Conservation (phyloP, 2,888 invertebrate species). For the Chouioia cunea region DNA sequence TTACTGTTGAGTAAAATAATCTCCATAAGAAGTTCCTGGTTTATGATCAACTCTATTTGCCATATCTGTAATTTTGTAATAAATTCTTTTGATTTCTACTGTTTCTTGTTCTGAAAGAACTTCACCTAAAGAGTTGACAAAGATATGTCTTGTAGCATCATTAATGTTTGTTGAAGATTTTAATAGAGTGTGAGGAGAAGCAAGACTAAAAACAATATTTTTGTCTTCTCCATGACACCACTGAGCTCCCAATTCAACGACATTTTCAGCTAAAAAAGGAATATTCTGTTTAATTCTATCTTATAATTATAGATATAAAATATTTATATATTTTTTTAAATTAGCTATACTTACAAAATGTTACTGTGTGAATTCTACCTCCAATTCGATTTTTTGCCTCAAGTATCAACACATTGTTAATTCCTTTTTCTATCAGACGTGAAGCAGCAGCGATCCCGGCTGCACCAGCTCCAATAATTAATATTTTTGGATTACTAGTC, state of each 20-base stretch:
- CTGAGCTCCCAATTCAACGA: slow-evolving; percentile 82
- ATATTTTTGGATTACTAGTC: slow-evolving; percentile 59
- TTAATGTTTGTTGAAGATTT: slow-evolving; percentile 54
- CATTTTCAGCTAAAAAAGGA: slow-evolving; percentile 66
- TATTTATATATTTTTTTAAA: not conserved
- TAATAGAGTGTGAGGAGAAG: slow-evolving; percentile 66
- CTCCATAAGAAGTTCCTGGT: slow-evolving; percentile 60
- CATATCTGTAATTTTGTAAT: slow-evolving; percentile 63
- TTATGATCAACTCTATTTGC: slow-evolving; percentile 60
- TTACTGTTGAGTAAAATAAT: slow-evolving; percentile 64
- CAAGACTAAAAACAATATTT: slow-evolving; percentile 74
- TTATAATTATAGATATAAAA: too few species aligned
- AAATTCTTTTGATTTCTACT: slow-evolving; percentile 61
- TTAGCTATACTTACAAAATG: slow-evolving; percentile 65
- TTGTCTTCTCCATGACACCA: slow-evolving; percentile 83
- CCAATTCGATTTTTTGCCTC: slow-evolving; percentile 71
- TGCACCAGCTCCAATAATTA: slow-evolving; percentile 74
- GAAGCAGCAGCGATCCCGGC: slow-evolving; percentile 73
- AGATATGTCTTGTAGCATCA: slow-evolving; percentile 53
- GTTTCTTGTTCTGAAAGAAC: slow-evolving; percentile 63
- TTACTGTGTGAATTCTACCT: slow-evolving; percentile 68
- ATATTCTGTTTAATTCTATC: not conserved
- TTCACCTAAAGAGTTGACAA: slow-evolving; percentile 60
- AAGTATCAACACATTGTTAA: slow-evolving; percentile 69
- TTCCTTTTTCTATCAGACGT: slow-evolving; percentile 68